Evolutionary conservation across 2,797 vertebrate genomes (phyloP).

Genomic region (Pristis pectinata): DNA sequence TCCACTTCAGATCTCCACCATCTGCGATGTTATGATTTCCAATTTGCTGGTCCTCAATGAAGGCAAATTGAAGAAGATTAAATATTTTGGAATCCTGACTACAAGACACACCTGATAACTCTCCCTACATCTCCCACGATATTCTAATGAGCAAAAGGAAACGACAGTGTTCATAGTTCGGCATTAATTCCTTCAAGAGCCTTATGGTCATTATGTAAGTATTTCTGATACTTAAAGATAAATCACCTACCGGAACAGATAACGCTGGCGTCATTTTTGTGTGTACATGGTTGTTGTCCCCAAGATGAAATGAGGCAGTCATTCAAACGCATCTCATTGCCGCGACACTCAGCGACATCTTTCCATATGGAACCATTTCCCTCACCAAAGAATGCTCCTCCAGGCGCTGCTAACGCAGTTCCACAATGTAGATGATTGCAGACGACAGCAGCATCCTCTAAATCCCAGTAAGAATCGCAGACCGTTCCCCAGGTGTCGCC

Average conservation of each 20-base stretch:
- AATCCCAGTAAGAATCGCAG: constrained; percentile 56
- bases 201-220: background rate
- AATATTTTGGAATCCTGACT: no score
- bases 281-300: constrained; percentile 42
- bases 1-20: no score
- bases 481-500: constrained; percentile 48
- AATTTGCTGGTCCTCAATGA: no score
- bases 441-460: constrained; percentile 56
- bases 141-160: no score
- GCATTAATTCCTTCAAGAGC: no score
- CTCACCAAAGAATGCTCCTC: constrained; percentile 46
- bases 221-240: background rate
- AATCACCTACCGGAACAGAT: constrained; percentile 50
- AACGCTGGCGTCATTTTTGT: constrained; percentile 47
- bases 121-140: no score
- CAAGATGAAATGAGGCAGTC: constrained; percentile 47
- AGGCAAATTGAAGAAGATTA: no score
- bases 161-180: no score
- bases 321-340: constrained; percentile 49
- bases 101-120: no score
- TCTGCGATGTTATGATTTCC: no score
- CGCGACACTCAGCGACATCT: constrained; percentile 56
- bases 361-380: constrained; percentile 49
- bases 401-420: constrained; percentile 44
- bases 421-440: constrained; percentile 59